phyloP scores from a whole-genome alignment of 2,113 vertebrate genomes.

The Eulacestoma nigropectus region DNA sequence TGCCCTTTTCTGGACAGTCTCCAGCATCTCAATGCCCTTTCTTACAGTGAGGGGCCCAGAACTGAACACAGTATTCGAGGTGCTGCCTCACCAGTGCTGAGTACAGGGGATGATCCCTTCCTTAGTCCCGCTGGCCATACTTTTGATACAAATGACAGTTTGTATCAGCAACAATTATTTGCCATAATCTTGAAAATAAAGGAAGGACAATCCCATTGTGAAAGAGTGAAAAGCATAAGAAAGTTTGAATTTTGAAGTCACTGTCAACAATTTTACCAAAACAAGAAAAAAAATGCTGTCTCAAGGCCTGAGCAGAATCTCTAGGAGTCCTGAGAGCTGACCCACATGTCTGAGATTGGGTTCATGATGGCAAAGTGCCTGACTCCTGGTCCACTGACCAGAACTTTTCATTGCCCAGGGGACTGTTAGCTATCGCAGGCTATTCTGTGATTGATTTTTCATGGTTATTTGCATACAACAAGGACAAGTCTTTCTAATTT shows the following conservation, averaged over 20 bases:
- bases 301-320: background rate
- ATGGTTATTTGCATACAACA: background rate
- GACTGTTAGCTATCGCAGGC: background rate
- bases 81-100: background rate
- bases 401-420: background rate
- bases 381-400: background rate
- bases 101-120: background rate
- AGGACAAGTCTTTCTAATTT: background rate
- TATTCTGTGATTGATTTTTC: background rate
- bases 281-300: background rate
- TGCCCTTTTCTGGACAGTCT: background rate
- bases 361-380: background rate
- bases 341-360: fast-evolving
- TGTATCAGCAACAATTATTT: background rate
- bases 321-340: background rate
- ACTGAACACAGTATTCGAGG: background rate
- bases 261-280: background rate
- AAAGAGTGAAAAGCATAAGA: background rate
- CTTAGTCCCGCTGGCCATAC: background rate
- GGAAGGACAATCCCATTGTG: background rate
- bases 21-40: background rate
- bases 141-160: background rate
- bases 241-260: background rate
- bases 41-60: background rate
- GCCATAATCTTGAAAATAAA: background rate